Base-by-base conservation (phyloP, 2,113 vertebrate species). In the Balaenoptera acutorostrata region DNA sequence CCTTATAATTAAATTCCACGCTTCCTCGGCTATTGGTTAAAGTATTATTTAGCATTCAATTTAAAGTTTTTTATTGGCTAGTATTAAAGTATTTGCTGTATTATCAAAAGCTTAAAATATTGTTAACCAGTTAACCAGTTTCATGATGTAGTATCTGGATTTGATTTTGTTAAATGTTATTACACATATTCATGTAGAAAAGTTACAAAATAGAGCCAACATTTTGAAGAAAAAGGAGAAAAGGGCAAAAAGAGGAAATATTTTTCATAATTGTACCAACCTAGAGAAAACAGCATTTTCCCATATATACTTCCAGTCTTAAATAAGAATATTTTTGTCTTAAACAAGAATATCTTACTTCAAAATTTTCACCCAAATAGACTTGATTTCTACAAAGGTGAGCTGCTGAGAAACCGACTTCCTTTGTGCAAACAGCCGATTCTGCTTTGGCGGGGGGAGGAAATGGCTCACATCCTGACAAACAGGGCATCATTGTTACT, bases 391-490 rank as follows among this genome's bases (percentile, higher is more conserved):
- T 97, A 68, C 66, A 96, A 96, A 97, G 90, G 95, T 97, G 68
- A 93, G 74, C 74, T 97, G 96, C 97, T 95, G 94, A 96, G 97
- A 98, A 95, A 78, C 64, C 46, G 94, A 1, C 3, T 89, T 96
- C 59, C 72, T 74, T 55, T 85, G 81, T 85, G n/a, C 41, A 93
- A 83, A 87, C 39, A 74, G 81, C 87, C 71, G 75, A 85, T 39
- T 95, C 90, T 92, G 88, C 84, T 90, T 11, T 59, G 7, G 33
- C 20, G 75, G 31, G 75, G 93, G 36, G 88, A 96, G 95, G 97
- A 97, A 97, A 82, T 94, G 55, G 95, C 88, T 97, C 95, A 85
- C 61, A 96, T 92, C 78, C 94, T 96, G 95, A 20, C 92, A 66
- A 66, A 85, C 78, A 94, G 91, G 75, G 85, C 36, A 78, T 69